Base-by-base conservation (phyloP, 2,797 vertebrate genomes). In the Kryptolebias ocellatus region DNA sequence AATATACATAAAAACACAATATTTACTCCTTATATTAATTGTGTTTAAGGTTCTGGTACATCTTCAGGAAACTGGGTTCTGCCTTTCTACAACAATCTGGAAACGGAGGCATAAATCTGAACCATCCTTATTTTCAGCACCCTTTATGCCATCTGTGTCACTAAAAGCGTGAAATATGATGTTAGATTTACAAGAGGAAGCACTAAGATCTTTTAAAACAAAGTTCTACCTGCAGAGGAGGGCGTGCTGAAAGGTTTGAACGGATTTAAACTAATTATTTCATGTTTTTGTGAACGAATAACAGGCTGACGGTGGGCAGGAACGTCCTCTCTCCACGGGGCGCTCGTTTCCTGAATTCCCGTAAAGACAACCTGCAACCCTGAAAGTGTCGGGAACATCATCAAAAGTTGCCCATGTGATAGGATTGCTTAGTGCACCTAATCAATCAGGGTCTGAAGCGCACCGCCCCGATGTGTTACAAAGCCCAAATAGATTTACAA, bases 401-500 rank as follows among this genome's bases (percentile, higher is more conserved):
- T 97, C 95, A 97, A 96, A 96, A 95, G 87, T 94, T 89, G 92
- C 89, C 94, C 94, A 94, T 96, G 95, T 97, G 96, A 97, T 95
- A 92, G 95, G 94, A 96, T 96, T 96, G 94, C 95, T 94, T 79
- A 89, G 94, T 95, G 95, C 92, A 96, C 94, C 96, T 96, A 97
- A 98, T 99, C 96, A 99, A 98, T 99, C 96, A 93, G 93, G 94
- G 94, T 94, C 80, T 95, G 95, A 94, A 92, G 95, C 94, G 93
- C 91, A 90, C 82, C 75, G 94, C 95, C 95, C 94, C 77, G 91
- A 94, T 92, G 93, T 96, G 96, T 96, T 96, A 99, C 96, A 98
- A 97, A 97, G 95, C 96, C 95, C 96, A 96, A 97, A 97, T 96
- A 98, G 96, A 99, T 98, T 97, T 97, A 98, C 96, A 98, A 98